Base-by-base conservation (phyloP, 2,797 vertebrate genomes). In the Epinephelus coioides region DNA sequence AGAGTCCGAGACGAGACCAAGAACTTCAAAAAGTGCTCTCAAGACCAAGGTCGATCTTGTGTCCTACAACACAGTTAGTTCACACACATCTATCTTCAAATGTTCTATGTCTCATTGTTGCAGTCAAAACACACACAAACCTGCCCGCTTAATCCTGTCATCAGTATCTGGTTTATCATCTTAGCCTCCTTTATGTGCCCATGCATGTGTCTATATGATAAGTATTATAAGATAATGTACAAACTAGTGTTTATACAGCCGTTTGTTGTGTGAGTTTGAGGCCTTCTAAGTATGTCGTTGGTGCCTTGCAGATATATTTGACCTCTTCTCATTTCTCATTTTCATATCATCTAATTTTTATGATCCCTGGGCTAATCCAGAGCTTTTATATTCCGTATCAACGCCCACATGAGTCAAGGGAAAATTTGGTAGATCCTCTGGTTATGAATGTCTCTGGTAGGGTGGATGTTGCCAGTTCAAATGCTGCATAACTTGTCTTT, bases 81-180 rank as follows among this genome's bases (percentile, higher is more conserved):
- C 4, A 70, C 0, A 14, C n/a, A 49, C 21, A 44, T 17, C 19
- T 43, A 17, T 70, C 47, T 49, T 66, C 13, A 25, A 15, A 57
- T 69, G 17, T 19, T 66, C 49, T 51, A 11, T 68, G 55, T 53
- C 40, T 69, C 59, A 46, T 23, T 46, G 51, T 27, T 49, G 27
- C 38, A 17, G 49, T 50, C 21, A 9, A 9, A 43, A 14, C 25
- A 57, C 62, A 57, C 62, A 53, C 19, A 46, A 0, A 46, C 34
- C 10, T 6, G 25, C 44, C 21, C 5, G 17, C 6, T 18, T 62
- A 56, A 17, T 38, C 23, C 34, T n/a, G 44, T 64, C 71, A 38
- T 38, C 27, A 27, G 34, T 23, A 15, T 47, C 23, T 57, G n/a
- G 51, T 55, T 75, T 10, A 63, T 12, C 44, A 50, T 50, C 57